These are phyloP conservation scores for Hypomesus transpacificus DNA, from an alignment of 2,113 vertebrate species.

Conservation along the genomic window DNA sequence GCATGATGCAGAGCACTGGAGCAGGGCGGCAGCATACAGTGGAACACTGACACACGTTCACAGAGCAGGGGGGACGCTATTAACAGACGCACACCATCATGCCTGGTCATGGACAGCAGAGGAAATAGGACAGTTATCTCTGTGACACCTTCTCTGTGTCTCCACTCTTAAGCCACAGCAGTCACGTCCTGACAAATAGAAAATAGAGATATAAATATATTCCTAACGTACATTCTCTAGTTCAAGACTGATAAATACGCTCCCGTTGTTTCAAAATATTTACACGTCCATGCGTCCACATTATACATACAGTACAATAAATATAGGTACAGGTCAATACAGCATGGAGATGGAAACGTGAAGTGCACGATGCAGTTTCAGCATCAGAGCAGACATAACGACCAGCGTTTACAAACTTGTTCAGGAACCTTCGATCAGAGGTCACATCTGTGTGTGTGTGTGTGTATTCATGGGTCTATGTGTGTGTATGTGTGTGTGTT, in stretches of 20 bases:
- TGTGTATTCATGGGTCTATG: background rate
- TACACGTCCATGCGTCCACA: constrained; percentile 82
- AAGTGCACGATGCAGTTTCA: constrained; percentile 37
- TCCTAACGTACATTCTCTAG: constrained; percentile 78
- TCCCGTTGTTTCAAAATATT: constrained; percentile 75
- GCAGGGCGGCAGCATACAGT: constrained; percentile 3
- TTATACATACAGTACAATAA: constrained; percentile 80
- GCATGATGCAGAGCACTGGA: constrained; percentile 19
- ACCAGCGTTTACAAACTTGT: constrained; percentile 36
- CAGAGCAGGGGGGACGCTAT: constrained; percentile 45
- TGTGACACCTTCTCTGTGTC: constrained; percentile 33
- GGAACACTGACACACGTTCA: constrained; percentile 19
- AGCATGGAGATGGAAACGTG: constrained; percentile 67
- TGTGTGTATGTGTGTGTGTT: background rate
- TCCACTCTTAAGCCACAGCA: constrained; percentile 7
- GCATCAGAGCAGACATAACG: constrained; percentile 30
- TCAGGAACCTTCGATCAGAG: background rate
- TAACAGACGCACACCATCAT: constrained; percentile 51
- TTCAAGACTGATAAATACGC: constrained; percentile 81
- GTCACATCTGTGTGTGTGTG: background rate
- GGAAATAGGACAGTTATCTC: background rate
- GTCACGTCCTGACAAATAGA: constrained; percentile 78
- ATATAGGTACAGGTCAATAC: constrained; percentile 72
- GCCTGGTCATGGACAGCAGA: constrained; percentile 40
- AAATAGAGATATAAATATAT: constrained; percentile 86